These are phyloP conservation scores for Automeris io DNA, from an alignment of 2,888 invertebrate genomes.

Conservation along the genomic window DNA sequence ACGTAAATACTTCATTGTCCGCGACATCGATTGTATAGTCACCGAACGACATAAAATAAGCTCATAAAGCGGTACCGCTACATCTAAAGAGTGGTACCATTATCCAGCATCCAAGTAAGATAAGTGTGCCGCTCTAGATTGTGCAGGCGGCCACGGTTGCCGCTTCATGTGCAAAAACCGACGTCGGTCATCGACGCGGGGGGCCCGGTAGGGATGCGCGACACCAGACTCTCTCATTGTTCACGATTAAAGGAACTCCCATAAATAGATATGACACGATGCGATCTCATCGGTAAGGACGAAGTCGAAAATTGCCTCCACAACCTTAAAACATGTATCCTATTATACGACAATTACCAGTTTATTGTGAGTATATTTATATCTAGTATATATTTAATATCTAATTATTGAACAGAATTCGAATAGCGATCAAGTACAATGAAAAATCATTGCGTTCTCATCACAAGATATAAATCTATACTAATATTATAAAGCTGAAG, in stretches of 20 bases:
- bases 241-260: background rate
- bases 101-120: constrained; percentile 36
- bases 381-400: too few relatives aligned
- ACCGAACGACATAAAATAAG: constrained; percentile 10
- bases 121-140: constrained; percentile 53
- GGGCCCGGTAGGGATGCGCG: constrained; percentile 59
- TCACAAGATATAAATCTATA: too few relatives aligned
- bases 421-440: too few relatives aligned
- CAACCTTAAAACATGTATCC: too few relatives aligned
- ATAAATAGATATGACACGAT: constrained; percentile 3
- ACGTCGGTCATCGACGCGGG: constrained; percentile 62
- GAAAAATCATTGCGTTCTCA: too few relatives aligned
- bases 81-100: constrained; percentile 21
- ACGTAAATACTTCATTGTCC: too few relatives aligned
- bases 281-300: too few relatives aligned
- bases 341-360: too few relatives aligned
- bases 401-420: too few relatives aligned
- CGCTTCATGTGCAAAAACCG: constrained; percentile 56
- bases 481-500: too few relatives aligned
- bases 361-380: too few relatives aligned
- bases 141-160: constrained; percentile 39
- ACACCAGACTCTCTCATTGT: constrained; percentile 23
- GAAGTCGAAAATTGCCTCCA: too few relatives aligned
- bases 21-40: constrained; percentile 5
- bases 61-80: constrained; percentile 7